Conservation (phyloP, 2,797 vertebrate species). For the Acanthiza pusilla region DNA sequence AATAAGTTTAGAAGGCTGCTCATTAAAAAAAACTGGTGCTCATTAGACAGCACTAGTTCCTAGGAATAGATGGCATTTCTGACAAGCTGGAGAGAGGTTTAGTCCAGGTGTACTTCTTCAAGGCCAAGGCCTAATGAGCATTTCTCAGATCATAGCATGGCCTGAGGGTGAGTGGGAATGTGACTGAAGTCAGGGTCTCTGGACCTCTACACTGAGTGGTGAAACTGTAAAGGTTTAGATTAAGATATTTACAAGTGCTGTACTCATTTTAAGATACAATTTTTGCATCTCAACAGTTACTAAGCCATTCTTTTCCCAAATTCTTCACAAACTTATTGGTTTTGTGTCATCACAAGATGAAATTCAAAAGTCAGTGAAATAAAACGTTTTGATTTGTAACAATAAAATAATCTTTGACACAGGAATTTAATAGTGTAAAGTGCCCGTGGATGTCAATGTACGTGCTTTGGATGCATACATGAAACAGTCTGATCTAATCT, state of each 20-base stretch:
- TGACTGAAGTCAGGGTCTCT: not conserved
- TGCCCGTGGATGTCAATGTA: fast-evolving
- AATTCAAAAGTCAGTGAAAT: not conserved
- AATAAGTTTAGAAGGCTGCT: not conserved
- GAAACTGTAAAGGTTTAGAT: not conserved
- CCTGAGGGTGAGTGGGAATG: not conserved
- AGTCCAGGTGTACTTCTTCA: not conserved
- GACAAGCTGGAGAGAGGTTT: too few relatives aligned
- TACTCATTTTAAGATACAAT: not conserved
- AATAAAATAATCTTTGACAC: not conserved
- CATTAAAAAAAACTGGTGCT: not conserved
- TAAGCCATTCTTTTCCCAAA: not conserved
- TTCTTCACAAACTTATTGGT: not conserved
- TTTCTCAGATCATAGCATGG: not conserved
- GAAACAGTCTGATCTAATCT: not conserved
- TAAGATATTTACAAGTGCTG: not conserved
- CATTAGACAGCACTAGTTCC: not conserved
- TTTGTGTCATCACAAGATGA: not conserved
- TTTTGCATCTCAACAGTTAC: not conserved
- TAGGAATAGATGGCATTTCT: not conserved
- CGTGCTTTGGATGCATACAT: not conserved
- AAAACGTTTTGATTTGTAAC: not conserved
- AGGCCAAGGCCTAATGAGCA: not conserved
- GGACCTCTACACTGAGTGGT: not conserved
- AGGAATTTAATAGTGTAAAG: not conserved